Percentiles rank a stretch among this genome's conserved stretches.
Conservation (phyloP, 1,140 invertebrate species). For the Drosophila punjabiensis region DNA sequence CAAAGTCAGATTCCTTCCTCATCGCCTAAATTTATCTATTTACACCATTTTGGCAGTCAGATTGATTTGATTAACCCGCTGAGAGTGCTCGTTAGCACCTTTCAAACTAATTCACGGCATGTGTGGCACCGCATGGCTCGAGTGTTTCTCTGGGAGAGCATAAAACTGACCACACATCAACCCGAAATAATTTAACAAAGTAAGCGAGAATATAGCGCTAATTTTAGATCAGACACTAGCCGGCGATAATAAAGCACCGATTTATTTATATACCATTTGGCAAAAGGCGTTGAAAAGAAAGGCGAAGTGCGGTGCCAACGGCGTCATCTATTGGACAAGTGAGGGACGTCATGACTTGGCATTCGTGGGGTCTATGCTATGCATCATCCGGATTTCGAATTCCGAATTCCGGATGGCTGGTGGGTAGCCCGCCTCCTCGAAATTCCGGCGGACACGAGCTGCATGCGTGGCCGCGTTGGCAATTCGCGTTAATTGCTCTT, state of each 20-base stretch:
- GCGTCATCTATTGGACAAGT: conserved; percentile 30
- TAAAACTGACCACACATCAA: conserved; percentile 39
- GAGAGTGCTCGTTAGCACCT: conserved; percentile 18
- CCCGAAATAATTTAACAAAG: conserved; percentile 1
- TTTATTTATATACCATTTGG: conserved; percentile 31
- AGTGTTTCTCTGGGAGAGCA: conserved; percentile 9
- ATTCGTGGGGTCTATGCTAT: background rate
- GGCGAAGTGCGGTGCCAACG: conserved; percentile 9
- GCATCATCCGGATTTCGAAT: conserved; percentile 34
- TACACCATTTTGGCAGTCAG: background rate
- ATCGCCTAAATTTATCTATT: conserved; percentile 14
- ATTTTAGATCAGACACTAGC: conserved; percentile 32
- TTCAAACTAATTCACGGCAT: conserved; percentile 13
- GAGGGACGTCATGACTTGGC: conserved; percentile 40
- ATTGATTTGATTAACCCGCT: conserved; percentile 18
- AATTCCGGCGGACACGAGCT: conserved; percentile 55
- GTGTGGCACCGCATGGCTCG: conserved; percentile 25
- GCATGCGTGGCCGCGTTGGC: conserved; percentile 52
- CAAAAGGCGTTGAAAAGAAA: conserved; percentile 19
- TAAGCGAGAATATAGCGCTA: conserved; percentile 17
- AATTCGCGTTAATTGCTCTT: conserved; percentile 56
- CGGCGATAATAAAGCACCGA: conserved; percentile 16
- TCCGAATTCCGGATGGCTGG: background rate
- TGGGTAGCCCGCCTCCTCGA: conserved; percentile 3
- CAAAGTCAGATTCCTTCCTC: conserved; percentile 6